Evolutionary conservation across 37 sponge, comb jelly and placozoan genomes (phyloP), one percentile per base, ranked within the genome.

Genomic region (Axinella damicornis): DNA sequence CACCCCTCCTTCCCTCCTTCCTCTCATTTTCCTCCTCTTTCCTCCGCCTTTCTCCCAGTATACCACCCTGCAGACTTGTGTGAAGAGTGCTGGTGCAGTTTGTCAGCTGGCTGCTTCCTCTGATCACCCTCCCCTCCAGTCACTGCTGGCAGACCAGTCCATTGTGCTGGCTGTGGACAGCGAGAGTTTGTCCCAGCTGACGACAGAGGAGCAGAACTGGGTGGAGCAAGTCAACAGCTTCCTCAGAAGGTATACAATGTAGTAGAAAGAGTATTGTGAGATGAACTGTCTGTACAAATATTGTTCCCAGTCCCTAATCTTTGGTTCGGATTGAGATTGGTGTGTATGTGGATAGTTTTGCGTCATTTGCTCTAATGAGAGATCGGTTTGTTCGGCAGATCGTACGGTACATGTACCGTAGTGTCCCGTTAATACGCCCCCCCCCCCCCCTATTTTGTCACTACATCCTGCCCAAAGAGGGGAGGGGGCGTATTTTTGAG

Each of bases 51-150:
- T 39, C 53, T 57, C 65, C 9, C 54, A 82, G 89, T 71, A 53
- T 16, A n/a, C 37, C 28, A 58, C 15, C 17, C 78, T 89, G 2
- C 71, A 41, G 11, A 5, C 17, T 21, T 89, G 89, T 75, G n/a
- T 89, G 55, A 27, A 70, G 28, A 34, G 62, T 31, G 89, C 89
- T 5, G 84, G 89, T 40, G 89, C 84, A 17, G 19, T 5, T 31
- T 57, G 53, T 56, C 15, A 34, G 37, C 76, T 82, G 28, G 40
- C 25, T 32, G 57, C 20, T 68, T 25, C 28, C 25, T 46, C 69
- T 21, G 2, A 36, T 21, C 20, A n/a, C 11, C 71, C 57, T 16
- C 32, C 69, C 40, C 41, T 85, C 58, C 78, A 85, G 18, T 19
- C 69, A 19, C 58, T 85, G 68, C 38, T 59, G 1, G 46, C 28